Conservation (phyloP, 2,113 vertebrate genomes). For the Calidris pugnax region DNA sequence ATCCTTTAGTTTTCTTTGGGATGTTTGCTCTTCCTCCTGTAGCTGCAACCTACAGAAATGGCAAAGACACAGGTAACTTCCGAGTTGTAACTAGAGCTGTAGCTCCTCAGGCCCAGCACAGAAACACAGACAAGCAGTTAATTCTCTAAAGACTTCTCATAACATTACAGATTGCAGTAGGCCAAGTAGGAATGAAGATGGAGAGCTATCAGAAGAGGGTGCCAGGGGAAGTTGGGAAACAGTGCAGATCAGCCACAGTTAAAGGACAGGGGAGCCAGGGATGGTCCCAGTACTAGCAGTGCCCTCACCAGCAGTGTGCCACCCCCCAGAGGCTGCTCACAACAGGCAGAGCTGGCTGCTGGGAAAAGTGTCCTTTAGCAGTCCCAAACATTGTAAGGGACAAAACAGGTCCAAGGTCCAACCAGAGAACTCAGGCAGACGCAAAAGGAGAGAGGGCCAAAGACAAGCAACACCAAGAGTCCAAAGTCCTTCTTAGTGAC, state of each 20-base stretch:
- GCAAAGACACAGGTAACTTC: not conserved
- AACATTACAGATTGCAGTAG: not conserved
- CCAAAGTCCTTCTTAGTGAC: not conserved
- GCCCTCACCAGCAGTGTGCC: not conserved
- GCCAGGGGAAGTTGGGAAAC: rapidly evolving
- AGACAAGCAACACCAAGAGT: not conserved
- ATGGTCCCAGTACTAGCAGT: too few species aligned
- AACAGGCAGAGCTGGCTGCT: not conserved
- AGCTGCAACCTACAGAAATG: rapidly evolving
- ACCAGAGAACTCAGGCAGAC: not conserved
- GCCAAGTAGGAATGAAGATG: rapidly evolving
- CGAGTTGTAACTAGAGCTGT: not conserved
- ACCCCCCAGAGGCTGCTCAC: not conserved
- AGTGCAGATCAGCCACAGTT: not conserved
- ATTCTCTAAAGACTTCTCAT: not conserved
- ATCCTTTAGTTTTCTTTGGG: rapidly evolving
- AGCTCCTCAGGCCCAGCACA: not conserved
- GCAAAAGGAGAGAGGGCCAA: not conserved
- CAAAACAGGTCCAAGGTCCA: not conserved
- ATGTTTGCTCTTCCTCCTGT: not conserved
- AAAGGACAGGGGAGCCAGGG: not conserved
- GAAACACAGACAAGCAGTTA: not conserved
- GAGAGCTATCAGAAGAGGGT: not conserved
- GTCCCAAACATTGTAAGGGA: not conserved
- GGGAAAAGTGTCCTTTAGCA: not conserved